Evolutionary conservation across 2,797 vertebrate genomes (phyloP).

Genomic region (Calcarius lapponicus): DNA sequence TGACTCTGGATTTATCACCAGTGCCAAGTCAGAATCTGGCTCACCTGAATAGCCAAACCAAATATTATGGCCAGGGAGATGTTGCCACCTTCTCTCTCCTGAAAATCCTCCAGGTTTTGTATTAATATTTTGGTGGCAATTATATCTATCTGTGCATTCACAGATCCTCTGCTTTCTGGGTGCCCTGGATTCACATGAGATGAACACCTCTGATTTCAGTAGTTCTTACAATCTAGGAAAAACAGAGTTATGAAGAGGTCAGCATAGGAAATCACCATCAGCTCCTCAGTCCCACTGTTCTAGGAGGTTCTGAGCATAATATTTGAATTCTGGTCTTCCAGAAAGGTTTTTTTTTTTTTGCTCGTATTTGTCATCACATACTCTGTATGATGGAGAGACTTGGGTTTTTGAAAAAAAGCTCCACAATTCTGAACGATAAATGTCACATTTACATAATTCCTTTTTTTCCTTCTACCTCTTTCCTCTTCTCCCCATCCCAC

Average conservation of each 20-base stretch:
- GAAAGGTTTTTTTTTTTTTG: not conserved
- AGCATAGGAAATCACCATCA: not conserved
- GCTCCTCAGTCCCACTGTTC: not conserved
- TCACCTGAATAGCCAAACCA: not conserved
- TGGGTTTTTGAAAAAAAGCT: not conserved
- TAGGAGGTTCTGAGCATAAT: not conserved
- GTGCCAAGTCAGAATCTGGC: not conserved
- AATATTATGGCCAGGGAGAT: not conserved
- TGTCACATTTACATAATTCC: constrained; percentile 39
- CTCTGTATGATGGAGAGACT: not conserved
- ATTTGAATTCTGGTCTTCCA: not conserved
- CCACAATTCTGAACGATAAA: constrained; percentile 18
- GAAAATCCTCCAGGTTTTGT: not conserved
- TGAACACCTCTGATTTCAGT: not conserved
- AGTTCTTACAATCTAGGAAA: not conserved
- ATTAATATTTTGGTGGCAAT: not conserved
- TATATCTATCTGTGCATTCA: not conserved
- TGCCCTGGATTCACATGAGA: not conserved
- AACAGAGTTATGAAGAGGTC: not conserved
- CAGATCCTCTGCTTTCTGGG: not conserved
- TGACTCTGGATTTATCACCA: not conserved
- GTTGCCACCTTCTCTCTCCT: not conserved
- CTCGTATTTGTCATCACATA: not conserved
- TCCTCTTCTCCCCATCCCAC: not conserved
- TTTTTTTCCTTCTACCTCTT: constrained; percentile 27